These are phyloP conservation scores for Oasisia sp. DNA, from an alignment of 2,888 invertebrate species.

Conservation along the genomic window DNA sequence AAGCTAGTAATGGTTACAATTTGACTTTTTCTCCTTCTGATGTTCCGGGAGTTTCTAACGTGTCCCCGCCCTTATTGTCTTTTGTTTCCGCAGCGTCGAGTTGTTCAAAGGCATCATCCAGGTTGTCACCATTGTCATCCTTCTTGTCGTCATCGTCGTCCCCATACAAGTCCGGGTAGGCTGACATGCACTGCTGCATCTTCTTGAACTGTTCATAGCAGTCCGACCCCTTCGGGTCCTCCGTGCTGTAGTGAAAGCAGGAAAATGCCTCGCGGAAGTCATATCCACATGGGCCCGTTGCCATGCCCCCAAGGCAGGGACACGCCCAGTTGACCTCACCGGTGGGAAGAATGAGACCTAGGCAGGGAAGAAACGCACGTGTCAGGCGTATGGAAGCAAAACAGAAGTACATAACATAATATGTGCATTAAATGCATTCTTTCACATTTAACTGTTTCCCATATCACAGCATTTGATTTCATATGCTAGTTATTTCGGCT, in stretches of 20 bases:
- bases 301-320: slow-evolving; percentile 97
- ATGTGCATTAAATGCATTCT: not conserved
- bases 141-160: slow-evolving; percentile 28
- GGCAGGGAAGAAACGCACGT: not conserved
- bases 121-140: slow-evolving; percentile 28
- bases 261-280: slow-evolving; percentile 94
- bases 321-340: slow-evolving; percentile 97
- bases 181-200: slow-evolving; percentile 91
- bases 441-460: too few relatives aligned
- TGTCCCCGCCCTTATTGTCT: not conserved
- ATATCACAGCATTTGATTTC: too few relatives aligned
- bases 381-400: not conserved
- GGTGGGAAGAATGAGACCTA: slow-evolving; percentile 82
- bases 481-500: too few relatives aligned
- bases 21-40: slow-evolving; percentile 7
- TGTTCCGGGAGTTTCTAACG: slow-evolving; percentile 13
- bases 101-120: slow-evolving; percentile 10
- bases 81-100: not conserved
- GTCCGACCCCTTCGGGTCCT: slow-evolving; percentile 90
- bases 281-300: slow-evolving; percentile 93
- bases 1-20: not conserved
- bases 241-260: slow-evolving; percentile 83
- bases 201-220: slow-evolving; percentile 89
- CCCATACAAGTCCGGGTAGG: slow-evolving; percentile 68
- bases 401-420: not conserved